These are phyloP conservation scores for Wasmannia auropunctata DNA, from an alignment of 1,140 invertebrate species.

Conservation along the genomic window DNA sequence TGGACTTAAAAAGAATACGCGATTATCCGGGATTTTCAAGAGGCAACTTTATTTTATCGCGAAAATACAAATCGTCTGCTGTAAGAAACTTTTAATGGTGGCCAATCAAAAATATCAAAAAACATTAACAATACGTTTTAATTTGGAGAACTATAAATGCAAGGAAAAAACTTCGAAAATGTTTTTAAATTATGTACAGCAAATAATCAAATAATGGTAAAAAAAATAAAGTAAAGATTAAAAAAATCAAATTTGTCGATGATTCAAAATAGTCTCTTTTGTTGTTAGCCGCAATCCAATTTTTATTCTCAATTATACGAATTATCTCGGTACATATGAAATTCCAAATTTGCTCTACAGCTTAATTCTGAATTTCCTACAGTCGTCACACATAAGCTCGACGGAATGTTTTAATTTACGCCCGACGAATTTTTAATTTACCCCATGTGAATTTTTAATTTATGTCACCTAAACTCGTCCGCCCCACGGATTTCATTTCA, in stretches of 20 bases:
- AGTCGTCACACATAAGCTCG: not conserved
- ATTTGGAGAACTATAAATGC: not conserved
- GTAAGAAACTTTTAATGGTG: slow-evolving; percentile 21
- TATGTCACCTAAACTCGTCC: slow-evolving; percentile 19
- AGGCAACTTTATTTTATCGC: not conserved
- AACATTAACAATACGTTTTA: not conserved
- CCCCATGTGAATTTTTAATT: slow-evolving; percentile 58
- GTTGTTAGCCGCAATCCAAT: not conserved
- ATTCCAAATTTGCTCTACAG: not conserved
- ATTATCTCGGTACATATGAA: not conserved
- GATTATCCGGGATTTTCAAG: slow-evolving; percentile 19
- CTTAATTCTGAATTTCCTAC: not conserved
- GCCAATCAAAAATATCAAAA: not conserved
- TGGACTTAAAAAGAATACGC: slow-evolving; percentile 18
- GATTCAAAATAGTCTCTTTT: not conserved
- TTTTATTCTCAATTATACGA: slow-evolving; percentile 9
- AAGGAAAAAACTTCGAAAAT: not conserved
- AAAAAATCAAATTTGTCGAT: not conserved
- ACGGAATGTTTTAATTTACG: not conserved
- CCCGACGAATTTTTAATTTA: slow-evolving; percentile 38
- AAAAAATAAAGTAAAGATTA: too few relatives aligned
- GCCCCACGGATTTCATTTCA: slow-evolving; percentile 68
- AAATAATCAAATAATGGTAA: not conserved
- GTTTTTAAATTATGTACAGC: not conserved
- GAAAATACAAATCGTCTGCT: slow-evolving; percentile 20